Base-by-base conservation (phyloP, 2,113 vertebrate species). In the Myotis lucifugus region DNA sequence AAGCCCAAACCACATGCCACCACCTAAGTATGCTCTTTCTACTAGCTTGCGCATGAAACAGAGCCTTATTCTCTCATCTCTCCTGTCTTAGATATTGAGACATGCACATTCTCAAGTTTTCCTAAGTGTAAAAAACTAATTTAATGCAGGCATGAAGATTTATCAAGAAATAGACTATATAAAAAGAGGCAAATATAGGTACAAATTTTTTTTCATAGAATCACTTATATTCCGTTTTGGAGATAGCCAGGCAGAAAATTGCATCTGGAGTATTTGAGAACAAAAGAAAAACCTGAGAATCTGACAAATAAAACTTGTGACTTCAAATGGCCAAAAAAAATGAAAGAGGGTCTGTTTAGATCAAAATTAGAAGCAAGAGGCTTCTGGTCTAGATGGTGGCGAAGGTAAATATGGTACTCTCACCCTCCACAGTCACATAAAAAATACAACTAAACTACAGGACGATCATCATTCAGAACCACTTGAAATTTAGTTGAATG, bases 321-420 rank as follows among this genome's bases (percentile, higher is more conserved):
- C 59, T 90, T 93, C 34, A 52, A 52, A 74, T 54, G 23, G 13
- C 23, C 85, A 64, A 78, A 32, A 82, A 59, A 6, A 90, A 85
- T 81, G 76, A 95, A 83, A 74, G 50, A 37, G 88, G 37, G 23
- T 88, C 18, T 73, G 11, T 90, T 90, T 76, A 56, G 69, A 52
- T 59, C 8, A 86, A 93, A 81, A 4, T 37, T 87, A 70, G 50
- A 85, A 85, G 72, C 13, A 73, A 46, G 40, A 73, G 23, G 34
- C 12, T 73, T 73, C 40, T 27, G 14, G 72, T 73, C 72, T 25
- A 46, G 40, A 73, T 27, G 72, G 23, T 3, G 13, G 40, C 6
- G 12, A 42, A 73, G 72, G 40, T 46, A 66, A 66, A 73, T 40
- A 12, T 73, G 70, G 37, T 15, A 15, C 13, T 73, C 6, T 3